A percentile compares a stretch with the other conserved stretches of the same genome.
Evolutionary conservation across 1,140 invertebrate species (phyloP).

Genomic region (Drosophila santomea): DNA sequence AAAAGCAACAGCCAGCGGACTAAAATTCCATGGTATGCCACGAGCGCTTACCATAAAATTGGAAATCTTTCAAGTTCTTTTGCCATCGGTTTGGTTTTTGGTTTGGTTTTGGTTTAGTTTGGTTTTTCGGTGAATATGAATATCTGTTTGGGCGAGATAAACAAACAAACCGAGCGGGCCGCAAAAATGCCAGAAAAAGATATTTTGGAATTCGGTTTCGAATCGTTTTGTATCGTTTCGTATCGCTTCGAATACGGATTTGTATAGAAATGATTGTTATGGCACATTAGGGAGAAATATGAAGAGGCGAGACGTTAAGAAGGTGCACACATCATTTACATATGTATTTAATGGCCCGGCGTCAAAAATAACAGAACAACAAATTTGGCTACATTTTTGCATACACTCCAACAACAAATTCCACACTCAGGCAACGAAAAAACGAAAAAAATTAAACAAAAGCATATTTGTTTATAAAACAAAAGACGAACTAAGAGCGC

Average conservation of each 20-base stretch:
- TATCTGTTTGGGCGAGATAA: conserved; percentile 56
- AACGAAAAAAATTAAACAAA: conserved; percentile 57
- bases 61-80: conserved; percentile 76
- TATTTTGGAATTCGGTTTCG: conserved; percentile 65
- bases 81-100: not conserved
- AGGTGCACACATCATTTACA: conserved; percentile 56
- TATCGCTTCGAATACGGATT: conserved; percentile 40
- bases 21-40: conserved; percentile 69
- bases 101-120: not conserved
- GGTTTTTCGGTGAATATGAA: conserved; percentile 2
- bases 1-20: conserved; percentile 32
- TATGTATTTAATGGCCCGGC: conserved; percentile 46
- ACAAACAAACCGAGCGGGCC: conserved; percentile 52
- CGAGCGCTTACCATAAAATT: conserved; percentile 80
- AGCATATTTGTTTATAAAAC: conserved; percentile 81
- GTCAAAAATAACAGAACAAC: conserved; percentile 65
- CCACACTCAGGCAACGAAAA: not conserved
- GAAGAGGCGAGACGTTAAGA: conserved; percentile 3
- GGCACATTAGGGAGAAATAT: conserved; percentile 38
- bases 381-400: conserved; percentile 65
- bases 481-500: conserved; percentile 51
- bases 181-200: conserved; percentile 46
- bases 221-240: conserved; percentile 16
- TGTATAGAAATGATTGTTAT: conserved; percentile 72
- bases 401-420: conserved; percentile 45